Conservation (phyloP, 1,140 invertebrate genomes). For the Orchesella cincta region DNA sequence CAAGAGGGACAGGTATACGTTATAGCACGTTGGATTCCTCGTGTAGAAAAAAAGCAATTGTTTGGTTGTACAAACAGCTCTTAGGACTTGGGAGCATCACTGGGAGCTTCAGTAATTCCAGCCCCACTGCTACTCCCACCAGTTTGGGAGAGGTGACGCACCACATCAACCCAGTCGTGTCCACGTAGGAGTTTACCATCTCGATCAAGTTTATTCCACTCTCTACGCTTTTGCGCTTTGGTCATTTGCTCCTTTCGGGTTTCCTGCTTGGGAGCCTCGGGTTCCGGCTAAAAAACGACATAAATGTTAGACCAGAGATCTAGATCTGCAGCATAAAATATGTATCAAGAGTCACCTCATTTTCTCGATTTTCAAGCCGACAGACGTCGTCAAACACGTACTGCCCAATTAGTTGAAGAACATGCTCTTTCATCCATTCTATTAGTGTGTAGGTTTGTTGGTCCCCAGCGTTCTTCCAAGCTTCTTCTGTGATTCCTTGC, state of each 20-base stretch:
- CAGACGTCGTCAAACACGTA: conserved; percentile 32
- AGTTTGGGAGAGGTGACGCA: conserved; percentile 91
- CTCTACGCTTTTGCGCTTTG: conserved; percentile 85
- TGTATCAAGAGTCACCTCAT: no score
- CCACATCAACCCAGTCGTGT: conserved; percentile 91
- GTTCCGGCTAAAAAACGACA: background rate
- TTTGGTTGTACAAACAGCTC: no score
- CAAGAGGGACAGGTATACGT: no score
- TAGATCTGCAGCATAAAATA: conserved; percentile 19
- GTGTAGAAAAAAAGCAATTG: no score
- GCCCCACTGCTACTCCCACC: conserved; percentile 54
- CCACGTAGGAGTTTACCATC: conserved; percentile 83
- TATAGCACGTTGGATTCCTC: no score
- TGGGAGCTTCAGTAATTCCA: no score
- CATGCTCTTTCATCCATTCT: conserved; percentile 85
- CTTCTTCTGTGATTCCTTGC: conserved; percentile 67
- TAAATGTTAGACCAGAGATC: conserved; percentile 16
- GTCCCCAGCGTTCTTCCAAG: conserved; percentile 76
- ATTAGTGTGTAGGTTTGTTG: conserved; percentile 94
- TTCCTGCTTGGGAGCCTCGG: conserved; percentile 45
- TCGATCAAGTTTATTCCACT: conserved; percentile 78
- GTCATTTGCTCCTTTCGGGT: conserved; percentile 79
- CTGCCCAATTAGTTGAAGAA: conserved; percentile 66
- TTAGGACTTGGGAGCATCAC: no score
- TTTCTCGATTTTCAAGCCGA: conserved; percentile 4